phyloP scores from a whole-genome alignment of 2,888 invertebrate species.

The Toxonevra muliebris region DNA sequence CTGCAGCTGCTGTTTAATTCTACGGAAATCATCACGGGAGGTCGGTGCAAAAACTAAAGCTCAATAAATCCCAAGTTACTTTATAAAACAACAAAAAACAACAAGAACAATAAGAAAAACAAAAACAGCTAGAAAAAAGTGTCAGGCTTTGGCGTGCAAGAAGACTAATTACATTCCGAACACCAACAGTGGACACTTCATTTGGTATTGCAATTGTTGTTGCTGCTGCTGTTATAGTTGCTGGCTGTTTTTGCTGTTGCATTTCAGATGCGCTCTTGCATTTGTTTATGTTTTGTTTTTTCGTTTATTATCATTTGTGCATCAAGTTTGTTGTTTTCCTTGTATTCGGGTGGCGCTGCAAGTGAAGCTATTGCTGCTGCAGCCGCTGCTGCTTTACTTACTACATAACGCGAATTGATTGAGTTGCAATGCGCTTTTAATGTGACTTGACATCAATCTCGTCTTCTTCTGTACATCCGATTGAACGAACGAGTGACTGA shows the following conservation, averaged over 20 bases:
- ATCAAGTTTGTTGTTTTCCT: not conserved
- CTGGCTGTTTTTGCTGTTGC: slow-evolving; percentile 24
- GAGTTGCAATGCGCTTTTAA: slow-evolving; percentile 58
- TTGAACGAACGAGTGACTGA: no score
- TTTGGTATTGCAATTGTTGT: slow-evolving; percentile 17
- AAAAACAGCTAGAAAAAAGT: slow-evolving; percentile 40
- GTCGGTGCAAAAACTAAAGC: slow-evolving; percentile 31
- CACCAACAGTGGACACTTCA: slow-evolving; percentile 35
- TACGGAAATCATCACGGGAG: slow-evolving; percentile 59
- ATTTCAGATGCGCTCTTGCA: not conserved
- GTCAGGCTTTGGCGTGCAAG: slow-evolving; percentile 45
- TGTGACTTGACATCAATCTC: slow-evolving; percentile 61
- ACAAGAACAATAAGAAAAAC: slow-evolving; percentile 29
- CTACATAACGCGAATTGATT: slow-evolving; percentile 47
- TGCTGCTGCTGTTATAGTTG: not conserved
- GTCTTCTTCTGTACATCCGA: no score
- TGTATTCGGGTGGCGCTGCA: slow-evolving; percentile 8
- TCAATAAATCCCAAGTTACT: slow-evolving; percentile 2
- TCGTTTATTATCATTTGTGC: not conserved
- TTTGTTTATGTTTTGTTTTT: not conserved
- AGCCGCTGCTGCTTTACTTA: no score
- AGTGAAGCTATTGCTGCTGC: no score
- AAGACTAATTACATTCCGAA: slow-evolving; percentile 51
- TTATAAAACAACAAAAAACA: slow-evolving; percentile 17
- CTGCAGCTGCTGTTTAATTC: slow-evolving; percentile 53